phyloP scores from a whole-genome alignment of 2,888 invertebrate species.

The Lymantria monacha region DNA sequence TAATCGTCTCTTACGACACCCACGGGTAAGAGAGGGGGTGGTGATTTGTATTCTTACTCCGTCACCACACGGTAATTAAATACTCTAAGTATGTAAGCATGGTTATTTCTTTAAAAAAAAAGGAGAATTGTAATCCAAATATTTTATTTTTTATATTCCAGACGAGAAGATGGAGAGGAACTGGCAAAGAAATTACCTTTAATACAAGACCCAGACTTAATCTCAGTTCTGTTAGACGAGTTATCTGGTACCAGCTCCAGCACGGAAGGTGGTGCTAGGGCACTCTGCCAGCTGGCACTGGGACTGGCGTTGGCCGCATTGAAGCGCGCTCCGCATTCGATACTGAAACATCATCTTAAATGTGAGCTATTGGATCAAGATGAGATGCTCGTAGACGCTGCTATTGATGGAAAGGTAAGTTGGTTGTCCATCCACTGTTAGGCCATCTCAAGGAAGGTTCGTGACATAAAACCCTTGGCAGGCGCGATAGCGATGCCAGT shows the following conservation, averaged over 20 bases:
- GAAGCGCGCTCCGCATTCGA: conserved; percentile 67
- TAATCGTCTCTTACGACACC: too few species aligned
- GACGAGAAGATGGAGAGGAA: conserved; percentile 89
- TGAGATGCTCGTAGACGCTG: conserved; percentile 89
- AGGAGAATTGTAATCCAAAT: too few species aligned
- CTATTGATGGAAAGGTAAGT: conserved; percentile 86
- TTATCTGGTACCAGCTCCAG: conserved; percentile 52
- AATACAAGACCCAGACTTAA: conserved; percentile 82
- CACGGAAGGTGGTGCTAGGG: conserved; percentile 45
- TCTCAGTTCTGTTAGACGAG: conserved; percentile 77
- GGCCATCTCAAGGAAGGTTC: too few species aligned
- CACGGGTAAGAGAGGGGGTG: too few species aligned
- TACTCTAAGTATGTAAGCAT: too few species aligned
- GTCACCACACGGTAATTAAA: too few species aligned
- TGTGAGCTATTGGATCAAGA: conserved; percentile 86
- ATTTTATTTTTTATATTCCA: conserved; percentile 33
- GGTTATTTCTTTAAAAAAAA: too few species aligned
- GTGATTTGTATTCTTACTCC: too few species aligned
- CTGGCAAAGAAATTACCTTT: conserved; percentile 86
- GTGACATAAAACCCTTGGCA: too few species aligned
- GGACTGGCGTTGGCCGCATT: conserved; percentile 66
- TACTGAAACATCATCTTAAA: conserved; percentile 43
- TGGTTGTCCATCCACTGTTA: too few species aligned
- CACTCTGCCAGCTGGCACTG: conserved; percentile 61
- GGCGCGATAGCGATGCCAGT: background rate